Evolutionary conservation across 2,888 invertebrate species (phyloP).

Genomic region (Ceratothoa steindachneri): DNA sequence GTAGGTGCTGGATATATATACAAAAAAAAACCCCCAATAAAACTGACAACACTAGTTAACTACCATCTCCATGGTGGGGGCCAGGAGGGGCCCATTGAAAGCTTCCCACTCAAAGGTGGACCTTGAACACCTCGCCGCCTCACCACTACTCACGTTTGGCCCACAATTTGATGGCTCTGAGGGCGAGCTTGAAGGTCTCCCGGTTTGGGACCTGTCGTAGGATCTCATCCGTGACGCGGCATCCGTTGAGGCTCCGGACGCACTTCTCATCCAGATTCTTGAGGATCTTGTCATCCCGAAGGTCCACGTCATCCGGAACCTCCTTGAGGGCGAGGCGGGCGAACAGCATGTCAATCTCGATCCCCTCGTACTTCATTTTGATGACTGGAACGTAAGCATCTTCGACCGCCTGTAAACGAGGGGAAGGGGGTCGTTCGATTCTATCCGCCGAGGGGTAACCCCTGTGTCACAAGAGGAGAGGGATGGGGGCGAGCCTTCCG

Average conservation of each 20-base stretch:
- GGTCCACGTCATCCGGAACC: slow-evolving; percentile 80
- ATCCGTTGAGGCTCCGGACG: slow-evolving; percentile 94
- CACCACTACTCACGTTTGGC: slow-evolving; percentile 74
- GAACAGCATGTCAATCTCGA: slow-evolving; percentile 98
- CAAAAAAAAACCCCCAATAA: no score
- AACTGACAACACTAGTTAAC: no score
- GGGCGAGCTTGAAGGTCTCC: slow-evolving; percentile 85
- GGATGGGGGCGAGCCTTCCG: no score
- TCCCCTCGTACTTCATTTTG: slow-evolving; percentile 97
- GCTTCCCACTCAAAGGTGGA: no score
- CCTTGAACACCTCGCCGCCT: no score
- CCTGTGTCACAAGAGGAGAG: no score
- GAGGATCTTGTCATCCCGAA: slow-evolving; percentile 82
- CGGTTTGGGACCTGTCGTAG: slow-evolving; percentile 89
- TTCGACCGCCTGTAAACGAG: slow-evolving; percentile 71
- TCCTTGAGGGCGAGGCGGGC: slow-evolving; percentile 90
- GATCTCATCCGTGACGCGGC: slow-evolving; percentile 97
- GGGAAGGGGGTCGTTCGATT: no score
- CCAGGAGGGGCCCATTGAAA: no score
- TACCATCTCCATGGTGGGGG: no score
- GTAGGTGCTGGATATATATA: no score
- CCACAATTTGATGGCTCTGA: slow-evolving; percentile 95
- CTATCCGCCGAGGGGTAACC: no score
- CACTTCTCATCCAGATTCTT: slow-evolving; percentile 94
- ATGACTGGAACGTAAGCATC: slow-evolving; percentile 99